phyloP scores from a whole-genome alignment of 1,140 invertebrate species.

The Drosophila ficusphila region DNA sequence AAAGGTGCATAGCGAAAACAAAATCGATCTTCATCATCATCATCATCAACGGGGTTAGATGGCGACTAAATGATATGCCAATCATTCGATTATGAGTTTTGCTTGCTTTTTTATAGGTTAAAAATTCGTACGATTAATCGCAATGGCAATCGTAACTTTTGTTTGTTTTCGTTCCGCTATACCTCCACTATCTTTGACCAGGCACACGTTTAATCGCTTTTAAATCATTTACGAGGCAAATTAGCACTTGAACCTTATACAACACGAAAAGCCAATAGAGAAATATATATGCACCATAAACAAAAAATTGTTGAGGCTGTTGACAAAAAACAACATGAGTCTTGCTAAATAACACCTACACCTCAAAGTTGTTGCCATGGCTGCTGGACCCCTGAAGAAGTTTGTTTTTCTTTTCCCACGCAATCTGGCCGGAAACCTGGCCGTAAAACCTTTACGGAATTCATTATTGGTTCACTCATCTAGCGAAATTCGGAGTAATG shows the following conservation, averaged over 20 bases:
- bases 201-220: conserved; percentile 67
- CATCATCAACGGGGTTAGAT: conserved; percentile 17
- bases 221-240: conserved; percentile 78
- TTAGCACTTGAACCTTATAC: conserved; percentile 64
- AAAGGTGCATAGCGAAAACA: conserved; percentile 30
- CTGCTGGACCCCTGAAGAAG: conserved; percentile 4
- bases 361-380: not conserved
- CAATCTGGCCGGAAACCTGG: conserved; percentile 2
- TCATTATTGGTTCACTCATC: not conserved
- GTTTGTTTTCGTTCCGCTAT: conserved; percentile 29
- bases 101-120: too few species aligned
- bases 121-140: conserved; percentile 29
- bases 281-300: conserved; percentile 17
- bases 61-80: conserved; percentile 12
- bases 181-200: conserved; percentile 38
- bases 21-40: conserved; percentile 32
- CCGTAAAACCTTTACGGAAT: not conserved
- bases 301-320: conserved; percentile 17
- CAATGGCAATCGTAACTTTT: conserved; percentile 45
- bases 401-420: conserved; percentile 7
- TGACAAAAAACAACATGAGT: conserved; percentile 19
- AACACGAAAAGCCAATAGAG: conserved; percentile 25
- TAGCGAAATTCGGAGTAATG: not conserved
- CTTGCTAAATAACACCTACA: not conserved
- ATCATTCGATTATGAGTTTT: conserved; percentile 72